phyloP scores from a whole-genome alignment of 2,797 vertebrate species.

The Ara ararauna region DNA sequence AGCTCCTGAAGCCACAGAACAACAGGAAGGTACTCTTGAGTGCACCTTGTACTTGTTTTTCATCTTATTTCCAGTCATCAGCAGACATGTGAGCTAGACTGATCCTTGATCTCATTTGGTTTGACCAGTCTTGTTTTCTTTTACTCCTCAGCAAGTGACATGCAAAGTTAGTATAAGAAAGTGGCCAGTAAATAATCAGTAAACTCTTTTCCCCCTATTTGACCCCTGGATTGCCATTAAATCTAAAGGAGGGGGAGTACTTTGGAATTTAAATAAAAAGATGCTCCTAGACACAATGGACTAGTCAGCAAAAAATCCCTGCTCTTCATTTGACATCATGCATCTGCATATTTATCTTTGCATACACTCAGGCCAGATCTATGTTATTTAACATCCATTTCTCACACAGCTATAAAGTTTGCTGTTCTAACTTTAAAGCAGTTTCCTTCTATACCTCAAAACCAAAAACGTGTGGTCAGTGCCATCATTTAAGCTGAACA shows the following conservation, averaged over 20 bases:
- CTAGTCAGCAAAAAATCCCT: background rate
- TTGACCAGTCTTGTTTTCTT: background rate
- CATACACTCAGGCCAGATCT: background rate
- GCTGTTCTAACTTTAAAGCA: background rate
- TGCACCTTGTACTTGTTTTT: background rate
- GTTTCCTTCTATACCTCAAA: background rate
- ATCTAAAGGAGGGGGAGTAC: background rate
- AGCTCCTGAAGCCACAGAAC: background rate
- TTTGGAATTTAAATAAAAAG: background rate
- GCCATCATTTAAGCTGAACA: background rate
- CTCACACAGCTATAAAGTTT: background rate
- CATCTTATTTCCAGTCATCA: background rate
- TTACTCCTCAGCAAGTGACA: background rate
- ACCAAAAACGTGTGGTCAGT: background rate
- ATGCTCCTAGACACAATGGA: background rate
- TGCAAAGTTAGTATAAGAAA: background rate
- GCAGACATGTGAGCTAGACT: background rate
- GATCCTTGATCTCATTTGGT: background rate
- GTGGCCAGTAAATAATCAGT: background rate
- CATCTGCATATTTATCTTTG: background rate
- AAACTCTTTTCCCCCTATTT: background rate
- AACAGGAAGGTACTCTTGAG: background rate
- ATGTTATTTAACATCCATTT: background rate
- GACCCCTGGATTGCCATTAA: background rate
- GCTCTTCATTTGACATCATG: background rate